These are phyloP conservation scores for Cephus cinctus DNA, from an alignment of 1,140 invertebrate genomes.

Conservation along the genomic window DNA sequence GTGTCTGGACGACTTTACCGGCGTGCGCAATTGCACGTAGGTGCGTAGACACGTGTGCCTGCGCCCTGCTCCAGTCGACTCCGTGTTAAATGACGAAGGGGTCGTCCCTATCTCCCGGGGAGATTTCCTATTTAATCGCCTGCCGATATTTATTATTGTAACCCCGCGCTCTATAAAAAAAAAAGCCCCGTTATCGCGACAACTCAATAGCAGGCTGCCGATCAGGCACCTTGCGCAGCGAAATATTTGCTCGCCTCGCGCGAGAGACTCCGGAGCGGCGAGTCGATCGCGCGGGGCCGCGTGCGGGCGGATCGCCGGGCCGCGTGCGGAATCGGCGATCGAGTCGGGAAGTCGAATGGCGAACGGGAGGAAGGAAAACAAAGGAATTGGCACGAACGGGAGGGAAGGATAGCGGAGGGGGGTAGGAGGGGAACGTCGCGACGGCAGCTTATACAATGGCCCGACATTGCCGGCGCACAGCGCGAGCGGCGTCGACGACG, in stretches of 20 bases:
- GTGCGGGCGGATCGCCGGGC: not conserved
- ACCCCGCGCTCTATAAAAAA: slow-evolving; percentile 48
- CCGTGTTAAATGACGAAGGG: too few species aligned
- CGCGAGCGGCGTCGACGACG: slow-evolving; percentile 28
- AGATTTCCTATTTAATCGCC: slow-evolving; percentile 53
- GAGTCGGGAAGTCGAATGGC: too few species aligned
- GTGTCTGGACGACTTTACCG: too few species aligned
- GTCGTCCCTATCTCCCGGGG: slow-evolving; percentile 40
- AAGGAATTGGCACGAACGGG: too few species aligned
- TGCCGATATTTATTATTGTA: slow-evolving; percentile 52
- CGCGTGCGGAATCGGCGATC: not conserved
- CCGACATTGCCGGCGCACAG: too few species aligned
- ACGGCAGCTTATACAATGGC: too few species aligned
- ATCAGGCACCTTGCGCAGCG: slow-evolving; percentile 27
- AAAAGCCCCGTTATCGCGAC: slow-evolving; percentile 36
- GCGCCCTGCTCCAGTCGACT: too few species aligned
- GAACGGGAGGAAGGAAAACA: slow-evolving; percentile 7
- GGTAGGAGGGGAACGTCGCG: slow-evolving; percentile 23
- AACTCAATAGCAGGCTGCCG: slow-evolving; percentile 39
- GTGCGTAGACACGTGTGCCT: not conserved
- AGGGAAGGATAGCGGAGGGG: slow-evolving; percentile 16
- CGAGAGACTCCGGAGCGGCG: slow-evolving; percentile 2
- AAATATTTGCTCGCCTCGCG: slow-evolving; percentile 15
- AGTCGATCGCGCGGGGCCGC: slow-evolving; percentile 1
- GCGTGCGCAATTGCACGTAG: not conserved